phyloP scores from a whole-genome alignment of 2,797 vertebrate species.

The Gymnoscopelus microlampas region DNA sequence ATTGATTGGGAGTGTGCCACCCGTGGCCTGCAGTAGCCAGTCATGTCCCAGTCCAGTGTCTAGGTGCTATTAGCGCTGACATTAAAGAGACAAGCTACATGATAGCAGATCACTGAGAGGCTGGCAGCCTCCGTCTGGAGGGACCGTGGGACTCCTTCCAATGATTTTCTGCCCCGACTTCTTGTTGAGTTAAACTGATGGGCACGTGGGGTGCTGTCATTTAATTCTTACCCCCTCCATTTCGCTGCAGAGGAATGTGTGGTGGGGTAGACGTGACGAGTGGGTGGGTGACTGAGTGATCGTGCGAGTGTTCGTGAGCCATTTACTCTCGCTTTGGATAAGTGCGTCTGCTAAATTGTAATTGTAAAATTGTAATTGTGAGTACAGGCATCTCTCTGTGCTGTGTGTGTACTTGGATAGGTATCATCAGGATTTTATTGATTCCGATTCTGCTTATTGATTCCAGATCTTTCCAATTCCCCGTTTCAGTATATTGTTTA shows the following conservation, averaged over 20 bases:
- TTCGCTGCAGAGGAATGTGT: slow-evolving; percentile 2
- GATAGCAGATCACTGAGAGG: slow-evolving; percentile 64
- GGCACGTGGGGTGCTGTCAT: slow-evolving; percentile 62
- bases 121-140: slow-evolving; percentile 65
- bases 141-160: slow-evolving; percentile 65
- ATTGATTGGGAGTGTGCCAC: slow-evolving; percentile 63
- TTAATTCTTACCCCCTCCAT: slow-evolving; percentile 41
- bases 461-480: no score
- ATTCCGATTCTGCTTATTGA: no score
- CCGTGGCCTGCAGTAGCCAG: slow-evolving; percentile 55
- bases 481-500: no score
- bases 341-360: no score
- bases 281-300: no score
- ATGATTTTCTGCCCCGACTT: slow-evolving; percentile 71
- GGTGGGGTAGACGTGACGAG: not conserved
- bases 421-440: no score
- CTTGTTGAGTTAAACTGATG: slow-evolving; percentile 74
- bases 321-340: no score
- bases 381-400: no score
- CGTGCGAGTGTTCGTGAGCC: no score
- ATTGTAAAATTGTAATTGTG: no score
- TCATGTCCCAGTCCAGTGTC: slow-evolving; percentile 59
- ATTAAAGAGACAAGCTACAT: slow-evolving; percentile 72
- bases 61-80: slow-evolving; percentile 67
- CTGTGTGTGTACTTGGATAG: no score